phyloP scores from a whole-genome alignment of 1,140 invertebrate species.

The Drosophila quadrilineata region DNA sequence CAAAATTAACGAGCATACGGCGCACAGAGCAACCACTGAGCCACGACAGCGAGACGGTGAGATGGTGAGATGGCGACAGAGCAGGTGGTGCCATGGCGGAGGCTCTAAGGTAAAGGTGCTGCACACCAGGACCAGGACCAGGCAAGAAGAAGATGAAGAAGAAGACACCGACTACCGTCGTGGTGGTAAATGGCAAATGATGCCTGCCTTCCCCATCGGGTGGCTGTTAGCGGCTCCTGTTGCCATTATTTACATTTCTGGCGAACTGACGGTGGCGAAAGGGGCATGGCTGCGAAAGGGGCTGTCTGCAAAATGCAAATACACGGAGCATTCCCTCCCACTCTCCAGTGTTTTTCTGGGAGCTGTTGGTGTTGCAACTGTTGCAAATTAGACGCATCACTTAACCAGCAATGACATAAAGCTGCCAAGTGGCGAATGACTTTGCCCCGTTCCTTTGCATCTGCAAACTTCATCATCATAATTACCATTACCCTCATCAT shows the following conservation, averaged over 20 bases:
- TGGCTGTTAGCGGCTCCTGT: conserved; percentile 1
- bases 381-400: conserved; percentile 77
- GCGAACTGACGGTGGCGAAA: not conserved
- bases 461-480: not conserved
- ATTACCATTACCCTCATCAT: not conserved
- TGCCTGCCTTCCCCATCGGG: too few relatives aligned
- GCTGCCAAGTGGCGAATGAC: conserved; percentile 39
- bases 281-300: too few relatives aligned
- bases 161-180: not conserved
- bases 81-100: not conserved
- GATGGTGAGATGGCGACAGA: not conserved
- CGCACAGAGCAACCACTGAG: conserved; percentile 17
- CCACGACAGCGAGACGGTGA: conserved; percentile 10
- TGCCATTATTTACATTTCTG: conserved; percentile 30
- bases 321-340: conserved; percentile 5
- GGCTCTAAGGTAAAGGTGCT: too few relatives aligned
- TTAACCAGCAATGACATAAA: conserved; percentile 76
- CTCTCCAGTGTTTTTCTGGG: not conserved
- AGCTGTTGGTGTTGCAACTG: conserved; percentile 43
- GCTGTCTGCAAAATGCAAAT: conserved; percentile 53
- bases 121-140: not conserved
- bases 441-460: conserved; percentile 2
- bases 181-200: too few relatives aligned
- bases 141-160: too few relatives aligned
- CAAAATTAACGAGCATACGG: conserved; percentile 73